These are phyloP conservation scores for Stenotaenia linearis DNA, from an alignment of 2,888 invertebrate species.

Conservation along the genomic window DNA sequence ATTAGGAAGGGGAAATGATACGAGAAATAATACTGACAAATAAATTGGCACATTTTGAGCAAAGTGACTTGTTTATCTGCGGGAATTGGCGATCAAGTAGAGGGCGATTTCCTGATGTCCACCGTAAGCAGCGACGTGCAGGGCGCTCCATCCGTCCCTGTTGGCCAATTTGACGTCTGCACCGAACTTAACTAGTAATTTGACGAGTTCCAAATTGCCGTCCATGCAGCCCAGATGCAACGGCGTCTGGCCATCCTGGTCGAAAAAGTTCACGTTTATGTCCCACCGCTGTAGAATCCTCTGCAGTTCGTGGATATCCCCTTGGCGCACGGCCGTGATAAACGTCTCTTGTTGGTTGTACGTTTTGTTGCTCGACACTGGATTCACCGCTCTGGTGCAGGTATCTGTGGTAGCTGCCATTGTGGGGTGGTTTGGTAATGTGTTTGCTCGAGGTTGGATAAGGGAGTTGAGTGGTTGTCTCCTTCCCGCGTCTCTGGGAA, in stretches of 20 bases:
- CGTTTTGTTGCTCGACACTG: neutral
- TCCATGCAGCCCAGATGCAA: conserved; percentile 47
- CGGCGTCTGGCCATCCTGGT: conserved; percentile 48
- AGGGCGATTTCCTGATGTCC: conserved; percentile 47
- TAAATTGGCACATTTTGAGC: neutral
- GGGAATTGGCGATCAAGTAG: conserved; percentile 40
- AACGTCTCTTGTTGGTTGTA: conserved; percentile 42
- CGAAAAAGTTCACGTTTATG: conserved; percentile 47
- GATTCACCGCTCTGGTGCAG: neutral
- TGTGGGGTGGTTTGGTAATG: neutral
- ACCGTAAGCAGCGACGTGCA: conserved; percentile 46
- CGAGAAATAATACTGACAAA: neutral
- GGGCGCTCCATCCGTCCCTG: conserved; percentile 47
- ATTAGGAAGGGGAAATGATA: neutral
- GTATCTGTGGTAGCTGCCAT: neutral
- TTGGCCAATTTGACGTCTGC: conserved; percentile 48
- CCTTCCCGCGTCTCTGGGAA: neutral
- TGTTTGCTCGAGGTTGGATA: too few relatives aligned
- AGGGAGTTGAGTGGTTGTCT: too few relatives aligned
- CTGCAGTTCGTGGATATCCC: conserved; percentile 44
- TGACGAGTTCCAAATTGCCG: conserved; percentile 48
- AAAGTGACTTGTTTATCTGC: neutral
- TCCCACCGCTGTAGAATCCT: conserved; percentile 44
- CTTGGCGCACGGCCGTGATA: conserved; percentile 45
- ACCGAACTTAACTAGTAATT: conserved; percentile 47